Conservation (phyloP, 2,888 invertebrate species). For the Operophtera brumata region DNA sequence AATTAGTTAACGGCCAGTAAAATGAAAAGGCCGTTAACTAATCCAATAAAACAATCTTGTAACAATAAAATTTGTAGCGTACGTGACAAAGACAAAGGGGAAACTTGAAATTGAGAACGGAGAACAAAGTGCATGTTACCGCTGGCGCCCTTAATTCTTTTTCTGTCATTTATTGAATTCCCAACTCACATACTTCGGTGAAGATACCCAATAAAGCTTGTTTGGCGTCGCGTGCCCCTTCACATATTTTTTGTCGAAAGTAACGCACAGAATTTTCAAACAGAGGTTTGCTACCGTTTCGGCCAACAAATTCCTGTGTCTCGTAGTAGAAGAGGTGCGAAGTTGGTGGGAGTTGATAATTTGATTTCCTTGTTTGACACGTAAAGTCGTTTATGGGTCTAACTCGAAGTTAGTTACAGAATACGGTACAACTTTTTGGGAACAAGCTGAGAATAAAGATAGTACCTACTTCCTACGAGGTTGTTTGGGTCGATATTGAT, state of each 20-base stretch:
- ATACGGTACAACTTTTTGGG: slow-evolving; percentile 59
- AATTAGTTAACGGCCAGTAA: too few species aligned
- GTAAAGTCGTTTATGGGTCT: slow-evolving; percentile 75
- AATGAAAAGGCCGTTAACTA: slow-evolving; percentile 9
- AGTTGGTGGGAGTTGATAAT: slow-evolving; percentile 76
- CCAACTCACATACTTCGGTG: slow-evolving; percentile 66
- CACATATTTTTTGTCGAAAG: slow-evolving; percentile 66
- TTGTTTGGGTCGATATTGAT: slow-evolving; percentile 49
- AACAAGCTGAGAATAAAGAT: slow-evolving; percentile 54
- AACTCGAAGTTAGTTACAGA: slow-evolving; percentile 70
- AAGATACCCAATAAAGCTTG: slow-evolving; percentile 76
- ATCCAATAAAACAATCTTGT: slow-evolving; percentile 19
- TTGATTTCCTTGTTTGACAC: slow-evolving; percentile 78
- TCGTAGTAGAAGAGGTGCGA: slow-evolving; percentile 67
- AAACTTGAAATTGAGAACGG: slow-evolving; percentile 52
- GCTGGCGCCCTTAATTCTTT: slow-evolving; percentile 65
- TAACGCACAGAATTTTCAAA: slow-evolving; percentile 71
- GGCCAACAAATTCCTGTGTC: slow-evolving; percentile 64
- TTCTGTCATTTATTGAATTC: slow-evolving; percentile 76
- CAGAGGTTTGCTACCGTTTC: slow-evolving; percentile 56
- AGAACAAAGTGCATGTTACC: slow-evolving; percentile 55
- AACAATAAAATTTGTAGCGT: slow-evolving; percentile 10
- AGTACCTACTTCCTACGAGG: slow-evolving; percentile 32
- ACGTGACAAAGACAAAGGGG: slow-evolving; percentile 27
- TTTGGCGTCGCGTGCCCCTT: slow-evolving; percentile 63